phyloP scores from a whole-genome alignment of 2,797 vertebrate species.

The Sebastes taczanowskii region DNA sequence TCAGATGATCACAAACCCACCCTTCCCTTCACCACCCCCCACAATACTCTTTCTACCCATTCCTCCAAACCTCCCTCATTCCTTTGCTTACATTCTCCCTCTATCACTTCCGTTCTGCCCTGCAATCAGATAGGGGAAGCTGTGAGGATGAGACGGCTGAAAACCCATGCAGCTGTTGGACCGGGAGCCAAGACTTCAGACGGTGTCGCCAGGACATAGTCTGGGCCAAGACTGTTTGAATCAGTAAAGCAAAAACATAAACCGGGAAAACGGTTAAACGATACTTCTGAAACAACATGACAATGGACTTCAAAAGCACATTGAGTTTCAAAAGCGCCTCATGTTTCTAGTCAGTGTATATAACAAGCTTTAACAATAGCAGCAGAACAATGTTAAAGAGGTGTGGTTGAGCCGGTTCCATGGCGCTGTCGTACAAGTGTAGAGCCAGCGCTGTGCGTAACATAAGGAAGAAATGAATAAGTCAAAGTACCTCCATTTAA shows the following conservation, averaged over 20 bases:
- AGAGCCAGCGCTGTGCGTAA: not conserved
- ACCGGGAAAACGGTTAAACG: constrained; percentile 19
- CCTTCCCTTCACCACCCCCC: constrained; percentile 19
- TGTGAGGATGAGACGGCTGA: constrained; percentile 31
- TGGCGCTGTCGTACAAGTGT: constrained; percentile 2
- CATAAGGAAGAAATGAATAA: constrained; percentile 30
- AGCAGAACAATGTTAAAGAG: constrained; percentile 21
- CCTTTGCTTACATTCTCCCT: constrained; percentile 34
- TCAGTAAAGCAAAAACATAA: not conserved
- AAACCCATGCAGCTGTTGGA: constrained; percentile 27
- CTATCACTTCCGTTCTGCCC: constrained; percentile 57
- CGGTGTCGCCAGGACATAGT: constrained; percentile 7
- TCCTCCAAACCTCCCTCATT: constrained; percentile 24
- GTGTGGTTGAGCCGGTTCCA: not conserved
- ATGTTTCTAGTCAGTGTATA: not conserved
- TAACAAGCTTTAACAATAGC: not conserved
- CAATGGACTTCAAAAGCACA: constrained; percentile 1
- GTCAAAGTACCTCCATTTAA: constrained; percentile 33
- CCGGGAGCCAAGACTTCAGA: constrained; percentile 2
- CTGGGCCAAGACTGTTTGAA: not conserved
- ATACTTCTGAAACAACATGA: constrained; percentile 25
- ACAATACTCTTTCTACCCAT: not conserved
- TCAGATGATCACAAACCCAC: constrained; percentile 52
- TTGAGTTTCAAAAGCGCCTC: not conserved
- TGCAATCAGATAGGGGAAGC: constrained; percentile 57